Conservation (phyloP, 2,888 invertebrate species). For the Eupithecia inturbata region DNA sequence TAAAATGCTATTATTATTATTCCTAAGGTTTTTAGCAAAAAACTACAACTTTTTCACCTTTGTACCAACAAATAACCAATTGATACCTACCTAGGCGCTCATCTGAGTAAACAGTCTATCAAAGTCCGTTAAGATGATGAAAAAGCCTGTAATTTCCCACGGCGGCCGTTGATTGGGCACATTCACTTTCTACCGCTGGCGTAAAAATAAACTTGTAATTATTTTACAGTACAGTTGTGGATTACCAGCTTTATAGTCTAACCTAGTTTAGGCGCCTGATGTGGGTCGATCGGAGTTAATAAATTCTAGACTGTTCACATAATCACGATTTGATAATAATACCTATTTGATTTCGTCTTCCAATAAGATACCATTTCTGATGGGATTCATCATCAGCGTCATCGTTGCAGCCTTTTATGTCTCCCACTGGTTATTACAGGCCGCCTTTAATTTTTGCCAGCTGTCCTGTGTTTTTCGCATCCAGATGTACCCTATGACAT, state of each 20-base stretch:
- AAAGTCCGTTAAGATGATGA: conserved; percentile 34
- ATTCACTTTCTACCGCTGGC: conserved; percentile 39
- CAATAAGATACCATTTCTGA: no score
- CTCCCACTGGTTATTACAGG: no score
- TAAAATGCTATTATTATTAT: neutral
- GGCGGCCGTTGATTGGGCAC: conserved; percentile 39
- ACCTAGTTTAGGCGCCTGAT: conserved; percentile 32
- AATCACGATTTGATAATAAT: neutral
- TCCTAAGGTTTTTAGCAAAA: neutral
- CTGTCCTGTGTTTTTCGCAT: no score
- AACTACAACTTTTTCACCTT: neutral
- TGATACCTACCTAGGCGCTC: conserved; percentile 13
- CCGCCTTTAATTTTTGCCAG: no score
- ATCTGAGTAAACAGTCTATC: conserved; percentile 26
- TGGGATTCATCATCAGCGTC: no score
- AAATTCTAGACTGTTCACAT: neutral
- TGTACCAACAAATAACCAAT: neutral
- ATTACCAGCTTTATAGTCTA: conserved; percentile 33
- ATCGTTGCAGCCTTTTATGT: no score
- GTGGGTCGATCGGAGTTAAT: conserved; percentile 28
- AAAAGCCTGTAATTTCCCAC: conserved; percentile 38
- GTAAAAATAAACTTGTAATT: conserved; percentile 32
- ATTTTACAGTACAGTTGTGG: conserved; percentile 32
- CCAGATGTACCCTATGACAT: no score
- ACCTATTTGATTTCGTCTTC: no score